Evolutionary conservation across 2,888 invertebrate species (phyloP).

Genomic region (Amiota communis): DNA sequence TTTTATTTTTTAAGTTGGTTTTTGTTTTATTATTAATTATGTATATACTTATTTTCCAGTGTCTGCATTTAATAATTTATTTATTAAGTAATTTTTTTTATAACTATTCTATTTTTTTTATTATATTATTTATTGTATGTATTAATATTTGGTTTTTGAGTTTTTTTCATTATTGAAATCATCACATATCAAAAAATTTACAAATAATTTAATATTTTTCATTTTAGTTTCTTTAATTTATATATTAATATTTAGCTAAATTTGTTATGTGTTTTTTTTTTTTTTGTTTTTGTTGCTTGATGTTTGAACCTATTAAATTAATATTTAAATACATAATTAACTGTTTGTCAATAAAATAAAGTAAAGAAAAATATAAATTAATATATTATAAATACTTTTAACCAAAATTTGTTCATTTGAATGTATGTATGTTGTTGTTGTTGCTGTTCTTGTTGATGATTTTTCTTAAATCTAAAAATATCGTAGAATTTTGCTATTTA

Average conservation of each 20-base stretch:
- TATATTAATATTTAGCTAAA: slow-evolving; percentile 50
- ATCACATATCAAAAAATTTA: slow-evolving; percentile 70
- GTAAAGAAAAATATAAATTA: no score
- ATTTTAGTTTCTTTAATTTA: slow-evolving; percentile 27
- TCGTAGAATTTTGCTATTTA: slow-evolving; percentile 31
- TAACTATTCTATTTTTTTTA: slow-evolving; percentile 47
- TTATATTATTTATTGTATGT: slow-evolving; percentile 32
- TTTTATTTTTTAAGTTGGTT: slow-evolving; percentile 46
- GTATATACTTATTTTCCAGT: slow-evolving; percentile 47
- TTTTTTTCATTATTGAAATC: slow-evolving; percentile 64
- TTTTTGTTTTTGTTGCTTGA: background rate
- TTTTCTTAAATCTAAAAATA: slow-evolving; percentile 40
- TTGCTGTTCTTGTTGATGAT: slow-evolving; percentile 33
- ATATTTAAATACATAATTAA: no score
- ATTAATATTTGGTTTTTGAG: slow-evolving; percentile 48
- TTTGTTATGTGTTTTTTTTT: slow-evolving; percentile 30
- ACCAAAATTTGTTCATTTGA: slow-evolving; percentile 32
- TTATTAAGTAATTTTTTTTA: slow-evolving; percentile 39
- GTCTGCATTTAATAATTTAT: slow-evolving; percentile 45
- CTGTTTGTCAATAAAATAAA: background rate
- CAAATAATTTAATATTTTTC: slow-evolving; percentile 48
- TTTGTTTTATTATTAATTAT: slow-evolving; percentile 44
- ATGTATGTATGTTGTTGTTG: slow-evolving; percentile 40
- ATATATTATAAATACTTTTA: slow-evolving; percentile 3
- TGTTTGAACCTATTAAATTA: slow-evolving; percentile 7